Conservation (phyloP, 2,797 vertebrate genomes). For the Silurus lanzhouensis region DNA sequence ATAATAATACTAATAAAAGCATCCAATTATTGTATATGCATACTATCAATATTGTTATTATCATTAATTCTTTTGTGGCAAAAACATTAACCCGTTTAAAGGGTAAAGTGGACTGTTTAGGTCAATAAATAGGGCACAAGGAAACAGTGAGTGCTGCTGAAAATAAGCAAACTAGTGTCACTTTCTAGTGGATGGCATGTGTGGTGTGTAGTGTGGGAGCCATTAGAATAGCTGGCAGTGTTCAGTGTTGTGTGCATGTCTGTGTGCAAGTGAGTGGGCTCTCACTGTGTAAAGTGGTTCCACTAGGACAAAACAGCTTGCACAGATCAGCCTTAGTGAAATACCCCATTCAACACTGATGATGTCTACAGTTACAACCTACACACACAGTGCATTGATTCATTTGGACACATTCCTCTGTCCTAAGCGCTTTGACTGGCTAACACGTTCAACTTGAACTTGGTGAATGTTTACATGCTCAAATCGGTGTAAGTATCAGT, state of each 20-base stretch:
- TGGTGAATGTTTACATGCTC: slow-evolving; percentile 4
- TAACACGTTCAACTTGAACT: slow-evolving; percentile 26
- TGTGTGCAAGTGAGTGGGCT: slow-evolving; percentile 44
- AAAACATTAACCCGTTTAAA: not conserved
- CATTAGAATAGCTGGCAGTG: slow-evolving; percentile 73
- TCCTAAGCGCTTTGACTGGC: slow-evolving; percentile 44
- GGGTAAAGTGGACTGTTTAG: not conserved
- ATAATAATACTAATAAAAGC: not conserved
- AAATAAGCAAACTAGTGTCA: slow-evolving; percentile 51
- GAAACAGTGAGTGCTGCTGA: not conserved
- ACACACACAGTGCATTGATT: slow-evolving; percentile 36
- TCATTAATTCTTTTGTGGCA: not conserved
- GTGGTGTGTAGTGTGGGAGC: slow-evolving; percentile 63
- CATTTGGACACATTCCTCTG: slow-evolving; percentile 12
- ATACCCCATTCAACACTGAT: slow-evolving; percentile 64
- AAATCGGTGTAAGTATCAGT: not conserved
- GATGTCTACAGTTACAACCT: slow-evolving; percentile 68
- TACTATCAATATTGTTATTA: not conserved
- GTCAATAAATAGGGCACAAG: not conserved
- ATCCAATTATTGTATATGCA: not conserved
- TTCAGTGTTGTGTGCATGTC: slow-evolving; percentile 57
- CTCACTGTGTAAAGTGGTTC: slow-evolving; percentile 75
- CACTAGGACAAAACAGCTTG: slow-evolving; percentile 70
- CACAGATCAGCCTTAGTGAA: slow-evolving; percentile 59
- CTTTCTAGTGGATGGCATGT: slow-evolving; percentile 71